Conservation (phyloP, 1,140 invertebrate genomes). For the Drosophila pandora region DNA sequence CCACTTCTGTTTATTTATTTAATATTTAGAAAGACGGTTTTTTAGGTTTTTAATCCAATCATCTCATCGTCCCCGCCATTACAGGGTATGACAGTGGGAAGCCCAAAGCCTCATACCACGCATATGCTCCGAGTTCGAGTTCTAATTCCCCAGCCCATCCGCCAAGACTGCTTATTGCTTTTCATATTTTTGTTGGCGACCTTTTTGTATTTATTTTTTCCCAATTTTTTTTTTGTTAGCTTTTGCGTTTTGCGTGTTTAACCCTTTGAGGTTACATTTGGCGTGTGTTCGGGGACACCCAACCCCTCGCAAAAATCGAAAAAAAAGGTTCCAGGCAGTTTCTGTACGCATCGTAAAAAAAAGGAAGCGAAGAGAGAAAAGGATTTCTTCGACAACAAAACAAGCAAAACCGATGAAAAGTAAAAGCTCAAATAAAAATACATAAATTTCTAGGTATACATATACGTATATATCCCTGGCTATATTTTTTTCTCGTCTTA, state of each 20-base stretch:
- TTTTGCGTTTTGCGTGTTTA: conserved; percentile 81
- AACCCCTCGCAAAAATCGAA: conserved; percentile 1
- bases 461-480: background rate
- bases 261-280: conserved; percentile 82
- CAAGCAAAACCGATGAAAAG: conserved; percentile 69
- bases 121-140: conserved; percentile 28
- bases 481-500: conserved; percentile 31
- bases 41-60: background rate
- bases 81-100: conserved; percentile 12
- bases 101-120: background rate
- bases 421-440: conserved; percentile 74
- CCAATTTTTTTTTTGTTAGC: conserved; percentile 59
- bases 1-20: conserved; percentile 15
- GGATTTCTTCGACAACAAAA: conserved; percentile 69
- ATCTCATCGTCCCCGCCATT: background rate
- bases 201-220: conserved; percentile 58
- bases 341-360: conserved; percentile 61
- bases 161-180: conserved; percentile 64
- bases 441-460: conserved; percentile 42
- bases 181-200: conserved; percentile 60
- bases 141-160: conserved; percentile 26
- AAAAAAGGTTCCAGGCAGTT: conserved; percentile 68
- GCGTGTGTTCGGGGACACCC: conserved; percentile 63
- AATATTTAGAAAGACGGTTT: background rate
- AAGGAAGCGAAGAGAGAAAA: conserved; percentile 67